Base-by-base conservation (phyloP, 2,797 vertebrate genomes). In the Sparus aurata region DNA sequence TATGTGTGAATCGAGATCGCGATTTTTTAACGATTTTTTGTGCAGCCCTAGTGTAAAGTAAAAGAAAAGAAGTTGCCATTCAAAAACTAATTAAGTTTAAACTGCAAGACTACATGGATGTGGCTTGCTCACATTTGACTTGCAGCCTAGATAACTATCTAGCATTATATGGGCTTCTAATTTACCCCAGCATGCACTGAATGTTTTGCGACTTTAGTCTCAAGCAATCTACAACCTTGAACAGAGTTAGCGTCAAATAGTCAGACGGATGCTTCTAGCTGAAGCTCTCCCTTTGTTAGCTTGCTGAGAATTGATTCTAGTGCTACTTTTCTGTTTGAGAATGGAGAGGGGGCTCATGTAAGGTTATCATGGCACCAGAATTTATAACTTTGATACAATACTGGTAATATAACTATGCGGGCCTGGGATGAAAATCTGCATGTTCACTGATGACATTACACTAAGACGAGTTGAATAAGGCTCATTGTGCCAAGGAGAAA, bases 401-500 rank as follows among this genome's bases (percentile, higher is more conserved):
- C 38, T 38, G 38, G 38, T 38, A 38, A 38, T 2, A 38, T 2
- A 38, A 10, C 38, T 38, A 38, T 38, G 38, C 38, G 38, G 10
- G 38, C 38, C 38, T 38, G 38, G 38, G 10, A 10, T 38, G 38
- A 38, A 38, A 38, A 8, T 38, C 38, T 23, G 17, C 16, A 67
- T 83, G 60, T 43, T 69, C 65, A 61, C 18, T 47, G 34, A 77
- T 68, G 16, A 34, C 0, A 65, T 69, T 41, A 83, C 30, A 38
- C 17, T 18, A 13, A 46, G 34, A 75, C 34, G 50, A 20, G 43
- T 47, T 55, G 22, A 63, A 59, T 64, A 18, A 69, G 41, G n/a
- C 3, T 65, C n/a, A 22, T 54, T 57, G 50, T 63, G 65, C 77
- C 75, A 77, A 52, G 38, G n/a, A 80, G 25, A 53, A 83, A 72